These are phyloP conservation scores for Eubasilissa splendida DNA, from an alignment of 2,888 invertebrate species.

Conservation along the genomic window DNA sequence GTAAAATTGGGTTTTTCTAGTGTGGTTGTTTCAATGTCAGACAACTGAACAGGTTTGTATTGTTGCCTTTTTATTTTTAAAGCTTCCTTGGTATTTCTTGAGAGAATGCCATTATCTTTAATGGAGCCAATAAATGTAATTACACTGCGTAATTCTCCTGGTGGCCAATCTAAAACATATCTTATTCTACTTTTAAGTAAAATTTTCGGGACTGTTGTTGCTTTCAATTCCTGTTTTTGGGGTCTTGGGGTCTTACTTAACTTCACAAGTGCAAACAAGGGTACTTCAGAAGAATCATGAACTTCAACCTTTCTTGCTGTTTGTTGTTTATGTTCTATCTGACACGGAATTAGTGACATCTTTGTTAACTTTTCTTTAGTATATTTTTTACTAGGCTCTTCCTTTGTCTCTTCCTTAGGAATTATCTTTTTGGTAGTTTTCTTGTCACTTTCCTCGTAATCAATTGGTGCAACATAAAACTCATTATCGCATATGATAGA, in stretches of 20 bases:
- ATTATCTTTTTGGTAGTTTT: conserved; percentile 60
- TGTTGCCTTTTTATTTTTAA: conserved; percentile 65
- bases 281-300: conserved; percentile 41
- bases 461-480: conserved; percentile 60
- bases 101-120: conserved; percentile 65
- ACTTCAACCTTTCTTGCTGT: conserved; percentile 49
- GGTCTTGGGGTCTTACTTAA: conserved; percentile 45
- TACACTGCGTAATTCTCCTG: conserved; percentile 60
- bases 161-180: conserved; percentile 46
- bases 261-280: conserved; percentile 48
- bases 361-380: conserved; percentile 41
- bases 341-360: conserved; percentile 50
- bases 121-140: conserved; percentile 46
- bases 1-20: conserved; percentile 68
- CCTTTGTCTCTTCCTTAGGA: not conserved
- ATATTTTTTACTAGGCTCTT: not conserved
- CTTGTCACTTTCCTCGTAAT: conserved; percentile 61
- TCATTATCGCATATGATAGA: conserved; percentile 16
- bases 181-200: conserved; percentile 51
- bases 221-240: conserved; percentile 46
- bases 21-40: conserved; percentile 62
- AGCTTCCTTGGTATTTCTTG: conserved; percentile 70
- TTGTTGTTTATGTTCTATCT: conserved; percentile 56
- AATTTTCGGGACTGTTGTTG: conserved; percentile 46
- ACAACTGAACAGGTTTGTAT: conserved; percentile 61